Conservation (phyloP, 1,140 invertebrate species). For the Apis laboriosa region DNA sequence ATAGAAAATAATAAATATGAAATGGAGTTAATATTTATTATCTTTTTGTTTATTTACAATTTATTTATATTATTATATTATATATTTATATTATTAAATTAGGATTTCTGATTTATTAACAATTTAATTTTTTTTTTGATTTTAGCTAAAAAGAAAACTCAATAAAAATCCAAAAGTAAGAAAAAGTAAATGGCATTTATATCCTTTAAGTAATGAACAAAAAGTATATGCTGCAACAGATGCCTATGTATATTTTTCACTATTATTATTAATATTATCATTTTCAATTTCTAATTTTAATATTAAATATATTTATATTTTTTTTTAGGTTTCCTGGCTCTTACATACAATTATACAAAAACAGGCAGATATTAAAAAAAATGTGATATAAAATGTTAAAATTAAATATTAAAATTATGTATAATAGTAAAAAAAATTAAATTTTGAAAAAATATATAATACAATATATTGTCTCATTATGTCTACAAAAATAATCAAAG, state of each 20-base stretch:
- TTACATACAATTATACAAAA: conserved; percentile 68
- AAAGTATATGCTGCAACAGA: conserved; percentile 85
- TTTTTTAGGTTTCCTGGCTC: conserved; percentile 73
- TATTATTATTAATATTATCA: background rate
- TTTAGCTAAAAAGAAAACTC: conserved; percentile 80
- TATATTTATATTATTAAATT: no score
- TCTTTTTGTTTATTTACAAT: background rate
- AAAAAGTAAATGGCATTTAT: conserved; percentile 84
- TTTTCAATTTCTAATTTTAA: background rate
- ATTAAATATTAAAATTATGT: background rate
- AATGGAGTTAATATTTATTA: background rate
- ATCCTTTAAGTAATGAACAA: conserved; percentile 82
- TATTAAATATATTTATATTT: background rate
- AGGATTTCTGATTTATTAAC: background rate
- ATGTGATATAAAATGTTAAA: background rate
- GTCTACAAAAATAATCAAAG: conserved; percentile 78
- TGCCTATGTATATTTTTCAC: conserved; percentile 82
- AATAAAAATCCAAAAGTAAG: conserved; percentile 83
- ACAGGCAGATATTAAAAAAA: conserved; percentile 54
- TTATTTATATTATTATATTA: no score
- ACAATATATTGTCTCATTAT: conserved; percentile 33
- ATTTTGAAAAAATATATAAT: background rate
- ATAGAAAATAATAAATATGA: background rate
- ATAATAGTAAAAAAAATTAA: background rate
- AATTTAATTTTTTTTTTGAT: conserved; percentile 34